Percentiles rank a stretch among this genome's conserved stretches.
These are phyloP conservation scores for Drosophila ohnishii DNA, from an alignment of 1,140 invertebrate species.

Conservation along the genomic window DNA sequence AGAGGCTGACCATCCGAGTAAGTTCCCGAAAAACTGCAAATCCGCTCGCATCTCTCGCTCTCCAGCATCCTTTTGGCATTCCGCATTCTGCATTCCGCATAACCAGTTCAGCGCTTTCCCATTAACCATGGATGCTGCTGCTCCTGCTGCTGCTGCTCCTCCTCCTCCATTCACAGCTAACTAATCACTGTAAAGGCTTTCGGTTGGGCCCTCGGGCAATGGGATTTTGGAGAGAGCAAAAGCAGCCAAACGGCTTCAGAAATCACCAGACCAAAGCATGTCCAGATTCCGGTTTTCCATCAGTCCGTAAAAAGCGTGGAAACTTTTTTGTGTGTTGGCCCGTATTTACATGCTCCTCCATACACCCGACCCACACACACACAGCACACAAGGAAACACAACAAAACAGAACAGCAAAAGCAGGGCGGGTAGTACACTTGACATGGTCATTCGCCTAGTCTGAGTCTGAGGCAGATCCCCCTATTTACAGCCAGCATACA, in stretches of 20 bases:
- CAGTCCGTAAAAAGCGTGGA: conserved; percentile 37
- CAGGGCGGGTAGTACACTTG: conserved; percentile 50
- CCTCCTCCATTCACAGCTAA: conserved; percentile 17
- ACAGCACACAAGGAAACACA: neutral
- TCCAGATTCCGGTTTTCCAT: conserved; percentile 20
- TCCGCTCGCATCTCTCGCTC: conserved; percentile 21
- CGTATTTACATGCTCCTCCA: conserved; percentile 29
- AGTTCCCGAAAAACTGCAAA: conserved; percentile 43
- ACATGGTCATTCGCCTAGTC: conserved; percentile 66
- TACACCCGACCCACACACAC: neutral
- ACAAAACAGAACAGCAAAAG: conserved; percentile 15
- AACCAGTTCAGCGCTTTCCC: conserved; percentile 48
- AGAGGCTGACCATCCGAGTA: conserved; percentile 68
- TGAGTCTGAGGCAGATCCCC: conserved; percentile 24
- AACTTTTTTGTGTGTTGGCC: conserved; percentile 44
- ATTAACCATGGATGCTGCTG: conserved; percentile 30
- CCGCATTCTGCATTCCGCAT: conserved; percentile 40
- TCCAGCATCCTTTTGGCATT: conserved; percentile 27
- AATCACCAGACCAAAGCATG: conserved; percentile 50
- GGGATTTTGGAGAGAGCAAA: conserved; percentile 20
- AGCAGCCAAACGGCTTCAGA: conserved; percentile 24
- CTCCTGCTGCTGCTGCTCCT: conserved; percentile 1
- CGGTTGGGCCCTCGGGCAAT: neutral
- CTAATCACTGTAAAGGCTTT: conserved; percentile 32
- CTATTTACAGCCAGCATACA: conserved; percentile 65